A percentile compares a stretch with the other conserved stretches of the same genome.
Evolutionary conservation across 2,888 invertebrate genomes (phyloP).

Genomic region (Megamerina dolium): DNA sequence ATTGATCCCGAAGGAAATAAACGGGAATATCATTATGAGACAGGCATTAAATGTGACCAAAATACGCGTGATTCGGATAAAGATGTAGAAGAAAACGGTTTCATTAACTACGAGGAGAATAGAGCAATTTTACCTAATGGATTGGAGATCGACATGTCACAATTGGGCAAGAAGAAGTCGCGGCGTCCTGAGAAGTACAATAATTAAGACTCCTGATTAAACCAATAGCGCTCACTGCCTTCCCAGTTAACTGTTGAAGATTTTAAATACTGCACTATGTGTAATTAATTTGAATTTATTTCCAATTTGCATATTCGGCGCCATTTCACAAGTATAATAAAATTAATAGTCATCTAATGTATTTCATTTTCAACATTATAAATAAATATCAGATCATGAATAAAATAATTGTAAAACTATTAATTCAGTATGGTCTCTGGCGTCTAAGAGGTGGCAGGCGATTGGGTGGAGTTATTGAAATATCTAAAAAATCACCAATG

Average conservation of each 20-base stretch:
- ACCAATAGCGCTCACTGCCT: background rate
- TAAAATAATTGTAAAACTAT: background rate
- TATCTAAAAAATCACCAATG: constrained; percentile 96
- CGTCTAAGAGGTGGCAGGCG: constrained; percentile 66
- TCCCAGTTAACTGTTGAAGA: constrained; percentile 2
- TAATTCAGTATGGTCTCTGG: constrained; percentile 55
- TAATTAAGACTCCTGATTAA: background rate
- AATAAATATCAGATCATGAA: background rate
- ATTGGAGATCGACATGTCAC: constrained; percentile 62
- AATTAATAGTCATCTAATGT: background rate
- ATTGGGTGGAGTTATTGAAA: constrained; percentile 83
- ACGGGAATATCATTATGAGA: constrained; percentile 76
- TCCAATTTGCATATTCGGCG: background rate
- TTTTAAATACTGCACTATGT: constrained; percentile 11
- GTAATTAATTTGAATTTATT: constrained; percentile 8
- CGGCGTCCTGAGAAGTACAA: constrained; percentile 57
- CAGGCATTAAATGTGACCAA: constrained; percentile 62
- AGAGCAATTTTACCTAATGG: constrained; percentile 68
- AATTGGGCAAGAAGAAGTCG: constrained; percentile 64
- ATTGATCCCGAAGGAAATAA: constrained; percentile 76
- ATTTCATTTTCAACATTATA: background rate
- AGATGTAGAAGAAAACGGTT: constrained; percentile 56
- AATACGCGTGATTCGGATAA: constrained; percentile 51
- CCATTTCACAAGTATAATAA: background rate
- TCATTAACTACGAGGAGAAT: constrained; percentile 68